These are phyloP conservation scores for Melikaiella ostensackeni DNA, from an alignment of 2,888 invertebrate species.

Conservation along the genomic window DNA sequence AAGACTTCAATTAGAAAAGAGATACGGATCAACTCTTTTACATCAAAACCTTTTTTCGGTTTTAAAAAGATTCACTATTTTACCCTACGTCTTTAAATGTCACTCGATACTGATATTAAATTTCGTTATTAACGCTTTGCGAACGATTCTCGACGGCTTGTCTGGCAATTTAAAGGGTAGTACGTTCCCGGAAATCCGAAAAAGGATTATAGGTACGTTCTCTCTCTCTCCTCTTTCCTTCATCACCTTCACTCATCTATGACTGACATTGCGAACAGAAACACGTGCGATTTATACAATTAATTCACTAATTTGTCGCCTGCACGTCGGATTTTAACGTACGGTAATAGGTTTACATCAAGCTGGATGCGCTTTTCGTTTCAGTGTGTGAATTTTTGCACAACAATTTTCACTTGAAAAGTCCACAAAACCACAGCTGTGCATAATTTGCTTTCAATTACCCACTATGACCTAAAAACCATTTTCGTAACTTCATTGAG, in stretches of 20 bases:
- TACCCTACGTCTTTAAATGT: conserved; percentile 17
- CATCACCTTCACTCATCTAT: conserved; percentile 8
- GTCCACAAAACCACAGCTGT: conserved; percentile 41
- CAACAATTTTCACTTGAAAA: conserved; percentile 41
- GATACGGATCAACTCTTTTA: too few species aligned
- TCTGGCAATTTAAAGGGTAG: conserved; percentile 66
- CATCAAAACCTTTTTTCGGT: background rate
- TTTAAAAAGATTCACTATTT: background rate
- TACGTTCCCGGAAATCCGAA: conserved; percentile 67
- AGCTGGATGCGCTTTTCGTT: conserved; percentile 45
- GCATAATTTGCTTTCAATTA: conserved; percentile 50
- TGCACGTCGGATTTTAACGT: conserved; percentile 68
- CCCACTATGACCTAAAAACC: too few species aligned
- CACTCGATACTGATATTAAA: conserved; percentile 70
- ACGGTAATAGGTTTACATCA: conserved; percentile 65
- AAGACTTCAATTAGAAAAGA: too few species aligned
- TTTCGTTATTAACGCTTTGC: conserved; percentile 71
- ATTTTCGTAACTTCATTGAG: too few species aligned
- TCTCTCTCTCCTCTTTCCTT: conserved; percentile 37
- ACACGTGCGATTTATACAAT: conserved; percentile 70
- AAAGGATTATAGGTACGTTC: conserved; percentile 64
- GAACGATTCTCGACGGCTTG: conserved; percentile 67
- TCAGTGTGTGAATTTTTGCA: conserved; percentile 18
- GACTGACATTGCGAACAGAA: conserved; percentile 21
- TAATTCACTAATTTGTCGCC: conserved; percentile 72